A percentile compares a stretch with the other conserved stretches of the same genome.
phyloP scores from a whole-genome alignment of 1,140 invertebrate genomes.

The Aphaenogaster ashmeadi region DNA sequence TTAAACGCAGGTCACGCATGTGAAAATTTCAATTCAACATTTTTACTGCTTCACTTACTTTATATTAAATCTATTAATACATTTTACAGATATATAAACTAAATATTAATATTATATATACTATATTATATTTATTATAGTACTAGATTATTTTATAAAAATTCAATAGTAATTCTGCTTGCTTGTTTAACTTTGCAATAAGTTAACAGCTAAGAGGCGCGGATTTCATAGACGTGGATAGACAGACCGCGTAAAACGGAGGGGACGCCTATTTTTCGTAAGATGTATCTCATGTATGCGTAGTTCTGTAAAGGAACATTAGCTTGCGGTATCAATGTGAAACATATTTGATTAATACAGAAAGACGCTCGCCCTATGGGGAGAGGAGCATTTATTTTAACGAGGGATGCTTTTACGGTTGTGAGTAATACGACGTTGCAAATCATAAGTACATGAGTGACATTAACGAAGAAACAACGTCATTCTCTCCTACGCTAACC shows the following conservation, averaged over 20 bases:
- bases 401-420: background rate
- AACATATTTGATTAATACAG: slow-evolving; percentile 2
- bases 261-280: background rate
- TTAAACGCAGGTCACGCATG: background rate
- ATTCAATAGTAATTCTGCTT: background rate
- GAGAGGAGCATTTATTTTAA: slow-evolving; percentile 10
- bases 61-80: background rate
- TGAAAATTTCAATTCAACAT: background rate
- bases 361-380: background rate
- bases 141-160: background rate
- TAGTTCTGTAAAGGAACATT: background rate
- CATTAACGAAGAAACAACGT: background rate
- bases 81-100: background rate
- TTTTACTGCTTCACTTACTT: slow-evolving; percentile 1
- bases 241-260: background rate
- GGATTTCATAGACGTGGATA: background rate
- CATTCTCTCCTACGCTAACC: background rate
- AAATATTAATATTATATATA: background rate
- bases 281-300: background rate
- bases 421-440: background rate
- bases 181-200: background rate
- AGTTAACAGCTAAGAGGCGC: background rate
- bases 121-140: background rate
- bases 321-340: background rate
- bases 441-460: background rate